Conservation (phyloP, 1,140 invertebrate genomes). For the Rhynchophorus ferrugineus region DNA sequence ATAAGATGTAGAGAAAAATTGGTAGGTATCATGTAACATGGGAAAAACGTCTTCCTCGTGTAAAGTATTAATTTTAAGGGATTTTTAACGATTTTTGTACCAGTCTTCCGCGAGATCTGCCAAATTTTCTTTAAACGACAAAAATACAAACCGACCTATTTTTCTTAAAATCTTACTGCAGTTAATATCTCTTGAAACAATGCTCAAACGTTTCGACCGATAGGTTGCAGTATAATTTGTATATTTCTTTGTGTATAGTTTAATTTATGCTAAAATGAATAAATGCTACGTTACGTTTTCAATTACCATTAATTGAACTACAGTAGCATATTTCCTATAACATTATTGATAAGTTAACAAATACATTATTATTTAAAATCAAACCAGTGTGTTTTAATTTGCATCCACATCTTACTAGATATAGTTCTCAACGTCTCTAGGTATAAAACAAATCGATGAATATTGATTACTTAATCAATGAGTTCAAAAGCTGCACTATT, state of each 20-base stretch:
- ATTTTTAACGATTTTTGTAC: not conserved
- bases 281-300: slow-evolving; percentile 28
- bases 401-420: too few relatives aligned
- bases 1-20: not conserved
- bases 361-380: slow-evolving; percentile 12
- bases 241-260: slow-evolving; percentile 23
- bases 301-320: slow-evolving; percentile 32
- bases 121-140: not conserved
- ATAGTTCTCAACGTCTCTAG: too few relatives aligned
- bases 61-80: not conserved
- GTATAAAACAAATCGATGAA: too few relatives aligned
- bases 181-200: too few relatives aligned
- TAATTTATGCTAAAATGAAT: slow-evolving; percentile 18
- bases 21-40: not conserved
- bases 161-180: not conserved
- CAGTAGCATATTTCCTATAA: slow-evolving; percentile 40
- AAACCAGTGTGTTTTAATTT: slow-evolving; percentile 1
- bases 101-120: not conserved
- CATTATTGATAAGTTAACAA: slow-evolving; percentile 34
- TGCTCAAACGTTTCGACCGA: too few relatives aligned
- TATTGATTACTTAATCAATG: too few relatives aligned
- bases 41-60: not conserved
- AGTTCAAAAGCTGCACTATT: too few relatives aligned
- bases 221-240: slow-evolving; percentile 2
- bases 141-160: not conserved